Conservation (phyloP, 2,797 vertebrate species). For the Pseudocheirus occidentalis region DNA sequence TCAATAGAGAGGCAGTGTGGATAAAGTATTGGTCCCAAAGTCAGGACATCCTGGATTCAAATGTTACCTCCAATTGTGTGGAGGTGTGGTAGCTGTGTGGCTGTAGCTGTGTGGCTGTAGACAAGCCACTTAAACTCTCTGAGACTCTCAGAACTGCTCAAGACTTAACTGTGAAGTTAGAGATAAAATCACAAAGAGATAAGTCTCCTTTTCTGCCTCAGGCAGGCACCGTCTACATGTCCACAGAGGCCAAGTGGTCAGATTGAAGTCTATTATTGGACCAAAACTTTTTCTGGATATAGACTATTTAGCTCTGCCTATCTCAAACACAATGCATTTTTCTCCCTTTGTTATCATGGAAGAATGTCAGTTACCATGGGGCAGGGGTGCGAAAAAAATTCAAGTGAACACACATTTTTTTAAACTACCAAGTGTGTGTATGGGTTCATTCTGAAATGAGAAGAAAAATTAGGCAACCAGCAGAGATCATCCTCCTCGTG, state of each 20-base stretch:
- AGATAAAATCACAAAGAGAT: not conserved
- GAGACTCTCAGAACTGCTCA: not conserved
- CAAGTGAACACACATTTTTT: no score
- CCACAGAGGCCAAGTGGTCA: not conserved
- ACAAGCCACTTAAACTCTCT: not conserved
- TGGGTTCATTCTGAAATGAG: no score
- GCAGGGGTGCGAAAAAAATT: no score
- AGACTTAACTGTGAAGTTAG: not conserved
- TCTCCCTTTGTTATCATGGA: not conserved
- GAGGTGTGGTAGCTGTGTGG: not conserved
- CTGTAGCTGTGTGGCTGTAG: not conserved
- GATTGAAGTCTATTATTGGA: not conserved
- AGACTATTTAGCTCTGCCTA: not conserved
- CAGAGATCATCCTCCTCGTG: no score
- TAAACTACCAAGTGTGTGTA: no score
- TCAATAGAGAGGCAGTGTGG: not conserved
- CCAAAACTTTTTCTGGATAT: not conserved
- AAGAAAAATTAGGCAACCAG: no score
- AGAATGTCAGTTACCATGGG: no score
- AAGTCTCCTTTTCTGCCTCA: not conserved
- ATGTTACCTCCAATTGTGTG: not conserved
- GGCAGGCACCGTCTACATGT: not conserved
- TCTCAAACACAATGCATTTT: not conserved
- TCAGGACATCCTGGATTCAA: not conserved
- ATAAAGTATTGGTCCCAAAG: not conserved